A percentile compares a stretch with the other conserved stretches of the same genome.
phyloP scores from a whole-genome alignment of 2,797 vertebrate genomes.

The Setipinna tenuifilis region DNA sequence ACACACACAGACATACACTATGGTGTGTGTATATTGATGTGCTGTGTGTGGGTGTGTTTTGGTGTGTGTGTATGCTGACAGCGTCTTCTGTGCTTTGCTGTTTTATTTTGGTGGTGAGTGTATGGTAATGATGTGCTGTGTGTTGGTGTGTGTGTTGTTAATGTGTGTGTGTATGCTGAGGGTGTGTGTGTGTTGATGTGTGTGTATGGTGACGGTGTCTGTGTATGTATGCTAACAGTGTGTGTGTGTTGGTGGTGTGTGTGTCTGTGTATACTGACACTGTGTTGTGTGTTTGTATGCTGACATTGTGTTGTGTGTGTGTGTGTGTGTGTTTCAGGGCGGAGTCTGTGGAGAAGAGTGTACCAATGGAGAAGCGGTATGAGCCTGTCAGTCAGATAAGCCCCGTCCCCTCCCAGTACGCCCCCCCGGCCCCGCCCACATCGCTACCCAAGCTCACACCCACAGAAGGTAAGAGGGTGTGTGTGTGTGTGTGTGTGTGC shows the following conservation, averaged over 20 bases:
- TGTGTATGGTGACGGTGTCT: neutral
- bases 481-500: neutral
- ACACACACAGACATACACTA: too few relatives aligned
- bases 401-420: conserved; percentile 84
- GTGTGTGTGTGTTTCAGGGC: conserved; percentile 72
- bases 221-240: neutral
- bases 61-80: too few relatives aligned
- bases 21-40: too few relatives aligned
- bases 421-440: conserved; percentile 79
- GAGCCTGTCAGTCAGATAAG: conserved; percentile 83
- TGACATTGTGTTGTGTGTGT: neutral
- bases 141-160: too few relatives aligned
- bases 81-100: too few relatives aligned
- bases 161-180: too few relatives aligned
- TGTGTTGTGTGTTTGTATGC: neutral
- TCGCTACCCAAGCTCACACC: conserved; percentile 85
- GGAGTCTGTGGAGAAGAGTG: conserved; percentile 84
- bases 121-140: too few relatives aligned
- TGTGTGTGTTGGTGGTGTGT: too few relatives aligned
- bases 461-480: conserved; percentile 78
- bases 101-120: too few relatives aligned
- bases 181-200: neutral
- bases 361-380: conserved; percentile 86
- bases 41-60: too few relatives aligned
- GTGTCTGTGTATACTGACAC: too few relatives aligned